These are phyloP conservation scores for Gonioctena quinquepunctata DNA, from an alignment of 1,140 invertebrate genomes.

Conservation along the genomic window DNA sequence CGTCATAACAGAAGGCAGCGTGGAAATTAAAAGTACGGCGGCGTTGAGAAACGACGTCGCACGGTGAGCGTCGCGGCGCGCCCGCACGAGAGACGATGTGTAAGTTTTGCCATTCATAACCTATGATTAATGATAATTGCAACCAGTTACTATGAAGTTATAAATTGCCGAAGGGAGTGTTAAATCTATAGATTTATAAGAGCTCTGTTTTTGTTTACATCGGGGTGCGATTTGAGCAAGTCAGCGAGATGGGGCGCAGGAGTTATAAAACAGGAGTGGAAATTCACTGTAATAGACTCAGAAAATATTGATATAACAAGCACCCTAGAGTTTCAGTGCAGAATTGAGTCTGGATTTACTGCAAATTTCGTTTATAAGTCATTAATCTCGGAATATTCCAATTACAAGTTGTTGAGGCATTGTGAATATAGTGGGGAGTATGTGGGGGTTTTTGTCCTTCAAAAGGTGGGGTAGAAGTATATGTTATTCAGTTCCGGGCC, in stretches of 20 bases:
- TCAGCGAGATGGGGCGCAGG: slow-evolving; percentile 17
- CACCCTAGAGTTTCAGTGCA: neutral
- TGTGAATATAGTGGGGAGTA: no score
- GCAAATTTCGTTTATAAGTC: no score
- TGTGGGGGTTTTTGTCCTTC: no score
- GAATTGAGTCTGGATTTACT: neutral
- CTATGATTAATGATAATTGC: slow-evolving; percentile 53
- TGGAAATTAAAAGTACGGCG: slow-evolving; percentile 11
- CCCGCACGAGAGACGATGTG: slow-evolving; percentile 35
- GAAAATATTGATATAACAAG: slow-evolving; percentile 11
- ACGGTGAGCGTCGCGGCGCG: neutral
- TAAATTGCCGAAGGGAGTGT: slow-evolving; percentile 39
- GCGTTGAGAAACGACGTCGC: neutral
- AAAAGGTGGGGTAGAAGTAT: no score
- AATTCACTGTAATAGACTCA: slow-evolving; percentile 25
- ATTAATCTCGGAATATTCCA: no score
- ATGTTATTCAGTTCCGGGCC: no score
- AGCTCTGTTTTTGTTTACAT: slow-evolving; percentile 29
- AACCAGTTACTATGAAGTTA: slow-evolving; percentile 44
- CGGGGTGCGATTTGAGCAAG: slow-evolving; percentile 23
- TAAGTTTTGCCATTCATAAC: slow-evolving; percentile 53
- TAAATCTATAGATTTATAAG: slow-evolving; percentile 34
- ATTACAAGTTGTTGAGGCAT: no score
- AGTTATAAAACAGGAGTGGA: neutral
- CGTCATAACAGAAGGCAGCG: neutral